Base-by-base conservation (phyloP, 2,797 vertebrate species). In the Capromys pilorides region DNA sequence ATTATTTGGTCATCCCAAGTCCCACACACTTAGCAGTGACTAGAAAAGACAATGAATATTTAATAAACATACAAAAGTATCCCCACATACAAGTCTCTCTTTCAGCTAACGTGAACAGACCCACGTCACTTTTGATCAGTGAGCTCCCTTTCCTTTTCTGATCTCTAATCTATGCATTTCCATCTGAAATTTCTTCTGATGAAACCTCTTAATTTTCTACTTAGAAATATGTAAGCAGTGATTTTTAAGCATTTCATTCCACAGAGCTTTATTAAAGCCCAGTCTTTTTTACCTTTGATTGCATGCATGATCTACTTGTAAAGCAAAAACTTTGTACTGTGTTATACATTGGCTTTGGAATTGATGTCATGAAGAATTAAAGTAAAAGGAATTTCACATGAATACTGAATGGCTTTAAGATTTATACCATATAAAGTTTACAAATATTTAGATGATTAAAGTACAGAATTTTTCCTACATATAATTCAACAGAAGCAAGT, bases 321-420 rank as follows among this genome's bases (percentile, higher is more conserved):
- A 93, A 67, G 82, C 36, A 95, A 94, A 93, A 95, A 83, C 0
- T 73, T 95, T 96, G 87, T 84, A 83, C 82, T 96, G 77, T 22
- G 36, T 11, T 93, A 13, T 89, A 41, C 28, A 73, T 64, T 93
- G 90, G 57, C 94, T 64, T 95, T 94, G 62, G 36, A 96, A 89
- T 83, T 45, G 92, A 86, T 61, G 11, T 86, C 66, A 91, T 88
- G 86, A 89, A 96, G 45, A 88, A 64, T 94, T 78, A 88, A 94
- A 81, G 36, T 24, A 91, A 91, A n/a, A 21, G 28, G 39, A 93
- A 86, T 71, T 39, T 12, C 2, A 87, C n/a, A 80, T 62, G 59
- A 39, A 67, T 78, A 57, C 2, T 36, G 16, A 90, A 26, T 64
- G 31, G 24, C 91, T 85, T 57, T 26, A 93, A 88, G 59, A 71